Base-by-base conservation (phyloP, 2,113 vertebrate species). In the Ceyx melanurus region DNA sequence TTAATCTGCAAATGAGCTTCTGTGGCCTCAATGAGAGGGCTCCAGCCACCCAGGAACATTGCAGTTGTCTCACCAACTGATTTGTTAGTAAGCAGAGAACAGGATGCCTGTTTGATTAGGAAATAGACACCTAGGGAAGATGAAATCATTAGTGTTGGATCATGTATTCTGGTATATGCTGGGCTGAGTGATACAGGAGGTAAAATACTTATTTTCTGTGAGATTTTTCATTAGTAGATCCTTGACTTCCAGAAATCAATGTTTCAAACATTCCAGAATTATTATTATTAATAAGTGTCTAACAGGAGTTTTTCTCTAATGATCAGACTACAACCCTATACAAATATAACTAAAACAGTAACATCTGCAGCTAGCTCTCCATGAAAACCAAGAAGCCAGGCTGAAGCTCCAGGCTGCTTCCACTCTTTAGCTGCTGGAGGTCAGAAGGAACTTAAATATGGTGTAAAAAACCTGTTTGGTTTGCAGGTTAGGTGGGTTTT, bases 361-460 rank as follows among this genome's bases (percentile, higher is more conserved):
- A 62, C 16, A 57, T 60, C 78, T 64, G 31, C 61, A 91, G 68
- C 13, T 78, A 87, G 58, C 19, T 20, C 58, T 66, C 58, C 74
- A 20, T 31, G 42, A 54, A 68, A 78, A 87, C 28, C 19, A 91
- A 86, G 29, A 18, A 92, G 48, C 15, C 17, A 78, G 68, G 56
- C 51, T 56, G 31, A 83, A 88, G 64, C 73, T 46, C 28, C 33
- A 94, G 56, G 42, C n/a, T 86, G 40, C 51, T 94, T 68, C 86
- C 76, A 91, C 45, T 90, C 72, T 88, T 88, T 75, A 33, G 43
- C 73, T 94, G 88, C 56, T 74, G 53, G 85, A 95, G 80, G 90
- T 90, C 88, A 90, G 57, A 86, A 83, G 51, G 57, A 88, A 83
- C 53, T 75, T 57, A 90, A 91, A 37, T 37, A 72, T 2, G 14